Conservation (phyloP, 2,113 vertebrate genomes). For the Colius striatus region DNA sequence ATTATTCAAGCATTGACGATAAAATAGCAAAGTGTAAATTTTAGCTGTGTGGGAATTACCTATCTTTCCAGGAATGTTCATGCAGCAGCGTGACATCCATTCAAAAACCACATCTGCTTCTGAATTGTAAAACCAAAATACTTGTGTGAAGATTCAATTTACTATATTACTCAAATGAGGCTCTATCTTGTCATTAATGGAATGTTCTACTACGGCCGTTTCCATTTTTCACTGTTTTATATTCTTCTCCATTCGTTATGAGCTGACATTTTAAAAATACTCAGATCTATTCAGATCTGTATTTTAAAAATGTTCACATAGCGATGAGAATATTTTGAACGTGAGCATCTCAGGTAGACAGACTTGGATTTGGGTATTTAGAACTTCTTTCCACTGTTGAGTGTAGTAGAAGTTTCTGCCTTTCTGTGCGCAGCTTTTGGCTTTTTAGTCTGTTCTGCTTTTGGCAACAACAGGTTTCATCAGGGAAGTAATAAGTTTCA, state of each 20-base stretch:
- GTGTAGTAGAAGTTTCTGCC: slow-evolving; percentile 29
- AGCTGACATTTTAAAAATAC: slow-evolving; percentile 30
- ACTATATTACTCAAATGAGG: not conserved
- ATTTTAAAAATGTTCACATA: not conserved
- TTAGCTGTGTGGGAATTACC: not conserved
- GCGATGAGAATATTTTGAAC: not conserved
- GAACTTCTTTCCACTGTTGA: not conserved
- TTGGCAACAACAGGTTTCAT: slow-evolving; percentile 1
- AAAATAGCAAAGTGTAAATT: not conserved
- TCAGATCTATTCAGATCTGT: not conserved
- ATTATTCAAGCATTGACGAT: not conserved
- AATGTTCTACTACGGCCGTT: not conserved
- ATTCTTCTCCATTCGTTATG: slow-evolving; percentile 15
- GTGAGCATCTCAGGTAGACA: not conserved
- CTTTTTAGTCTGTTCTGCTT: slow-evolving; percentile 42
- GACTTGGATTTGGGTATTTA: not conserved
- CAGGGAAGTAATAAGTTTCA: slow-evolving; percentile 6
- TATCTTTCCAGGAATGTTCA: not conserved
- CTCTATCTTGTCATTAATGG: not conserved
- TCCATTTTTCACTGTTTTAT: not conserved
- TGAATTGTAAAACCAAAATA: not conserved
- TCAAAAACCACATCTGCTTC: not conserved
- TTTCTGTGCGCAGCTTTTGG: slow-evolving; percentile 31
- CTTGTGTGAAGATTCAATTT: not conserved
- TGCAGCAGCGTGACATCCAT: not conserved